Base-by-base conservation (phyloP, 2,113 vertebrate species). In the Podarcis muralis region DNA sequence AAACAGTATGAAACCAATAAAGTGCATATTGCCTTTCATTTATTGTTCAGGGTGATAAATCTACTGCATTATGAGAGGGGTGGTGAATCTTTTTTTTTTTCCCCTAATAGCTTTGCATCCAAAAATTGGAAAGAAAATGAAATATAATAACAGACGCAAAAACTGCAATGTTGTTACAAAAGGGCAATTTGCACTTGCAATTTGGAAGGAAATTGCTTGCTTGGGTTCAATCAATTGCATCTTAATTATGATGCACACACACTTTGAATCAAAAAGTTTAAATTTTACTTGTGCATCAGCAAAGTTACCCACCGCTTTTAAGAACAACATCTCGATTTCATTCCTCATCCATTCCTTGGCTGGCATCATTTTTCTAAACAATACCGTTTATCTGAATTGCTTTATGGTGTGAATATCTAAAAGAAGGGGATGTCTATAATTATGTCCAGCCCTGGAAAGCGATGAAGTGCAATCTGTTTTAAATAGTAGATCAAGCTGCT, bases 11-110 rank as follows among this genome's bases (percentile, higher is more conserved):
- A 87, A 72, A 27, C 81, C 35, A 72, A 78, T 71, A 83, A 71
- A 83, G 35, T 57, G 22, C 76, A 77, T 23, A 43, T 78, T 82
- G 72, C 43, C 81, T 62, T 43, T 76, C 82, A 86, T 83, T 83
- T 82, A 76, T 88, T 88, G 75, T 78, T 37, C 30, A 59, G 32
- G 83, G 43, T 43, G 81, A 83, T 90, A 62, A 65, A 84, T 78
- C 40, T 72, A 65, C 75, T 66, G 81, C 30, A 84, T 84, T 66
- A 84, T 72, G 27, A 27, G 40, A 68, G 66, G 30, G 57, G 66
- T 30, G 57, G 66, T 30, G 57, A 83, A 87, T 40, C 40, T 79
- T 62, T 22, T 79, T 62, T 22, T 65, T 87, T 48, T 72, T 43
- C n/a, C n/a, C n/a, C 9, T 53, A 86, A 87, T 80, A 72, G 30